Evolutionary conservation across 2,797 vertebrate species (phyloP).

Genomic region (Gallinago nigripennis): DNA sequence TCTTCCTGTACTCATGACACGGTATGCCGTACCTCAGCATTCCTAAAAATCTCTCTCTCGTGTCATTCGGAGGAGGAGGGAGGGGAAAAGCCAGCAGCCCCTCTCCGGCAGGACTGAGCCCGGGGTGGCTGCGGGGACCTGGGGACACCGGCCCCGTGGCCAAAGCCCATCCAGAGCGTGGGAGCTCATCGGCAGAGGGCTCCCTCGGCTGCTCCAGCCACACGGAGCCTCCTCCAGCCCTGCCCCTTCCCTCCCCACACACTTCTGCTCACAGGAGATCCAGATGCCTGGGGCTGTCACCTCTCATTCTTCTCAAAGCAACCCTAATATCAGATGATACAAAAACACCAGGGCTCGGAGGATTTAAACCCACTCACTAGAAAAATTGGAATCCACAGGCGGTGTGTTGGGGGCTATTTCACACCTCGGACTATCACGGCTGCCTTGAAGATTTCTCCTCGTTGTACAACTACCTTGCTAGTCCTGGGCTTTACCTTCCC

Average conservation of each 20-base stretch:
- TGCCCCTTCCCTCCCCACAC: background rate
- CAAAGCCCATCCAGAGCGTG: background rate
- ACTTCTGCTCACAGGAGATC: background rate
- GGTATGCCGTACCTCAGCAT: slow-evolving; percentile 31
- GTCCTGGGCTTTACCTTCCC: background rate
- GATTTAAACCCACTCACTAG: background rate
- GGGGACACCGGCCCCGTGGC: background rate
- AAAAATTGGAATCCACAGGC: background rate
- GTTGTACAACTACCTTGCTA: no score
- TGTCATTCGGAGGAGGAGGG: no score
- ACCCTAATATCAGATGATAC: slow-evolving; percentile 8
- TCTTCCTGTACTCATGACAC: background rate
- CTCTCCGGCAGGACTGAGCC: no score
- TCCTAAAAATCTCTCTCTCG: background rate
- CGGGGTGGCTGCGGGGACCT: background rate
- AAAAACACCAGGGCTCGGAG: background rate
- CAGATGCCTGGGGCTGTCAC: slow-evolving; percentile 14
- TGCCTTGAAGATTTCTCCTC: background rate
- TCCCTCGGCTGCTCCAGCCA: slow-evolving; percentile 74
- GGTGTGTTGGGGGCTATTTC: background rate
- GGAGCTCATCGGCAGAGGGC: slow-evolving; percentile 84
- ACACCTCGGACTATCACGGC: background rate
- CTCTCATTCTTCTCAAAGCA: slow-evolving; percentile 31
- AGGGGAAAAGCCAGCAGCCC: no score
- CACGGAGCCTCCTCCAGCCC: accelerated